Base-by-base conservation (phyloP, 2,888 invertebrate genomes). In the Drosophila antonietae region DNA sequence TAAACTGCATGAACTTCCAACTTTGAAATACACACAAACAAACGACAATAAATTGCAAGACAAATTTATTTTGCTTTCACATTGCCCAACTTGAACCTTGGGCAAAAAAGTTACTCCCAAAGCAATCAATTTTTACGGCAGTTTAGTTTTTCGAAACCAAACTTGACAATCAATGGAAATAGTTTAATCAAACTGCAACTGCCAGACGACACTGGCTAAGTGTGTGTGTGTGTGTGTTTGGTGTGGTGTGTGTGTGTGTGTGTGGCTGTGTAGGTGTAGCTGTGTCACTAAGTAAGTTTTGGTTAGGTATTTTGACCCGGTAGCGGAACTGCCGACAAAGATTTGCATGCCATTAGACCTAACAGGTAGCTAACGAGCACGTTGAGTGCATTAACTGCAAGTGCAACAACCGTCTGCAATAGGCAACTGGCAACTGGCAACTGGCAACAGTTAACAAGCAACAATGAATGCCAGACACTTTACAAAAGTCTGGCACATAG, bases 51-150 rank as follows among this genome's bases (percentile, higher is more conserved):
- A 75, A 83, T 78, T 78, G 35, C 37, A 61, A 68, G 75, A 79
- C 56, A 77, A 80, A 83, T 86, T 78, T 73, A 78, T 73, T 80
- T 74, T 43, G 35, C 47, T 46, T 49, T 58, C 37, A 41, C 58
- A 58, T 60, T 49, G 18, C 65, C 58, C 58, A 80, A 78, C 65
- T 70, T 78, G 80, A 75, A 75, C 68, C 75, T 57, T 18, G 49
- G 68, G 43, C 68, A 51, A 60, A 77, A 77, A 77, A 77, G 31
- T 72, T 77, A 12, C 47, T 60, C 68, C 76, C 56, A 59, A 57
- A 68, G 81, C 84, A 84, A 81, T 81, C 81, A 78, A 73, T 81
- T 81, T 74, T 65, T 71, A 83, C 74, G 78, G 78, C 74, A 74
- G 69, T 73, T 83, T 83, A 83, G 77, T 68, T 79, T 67, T 39